Conservation (phyloP, 92 coral and sea anemone genomes). For the Epizoanthus stellaris region DNA sequence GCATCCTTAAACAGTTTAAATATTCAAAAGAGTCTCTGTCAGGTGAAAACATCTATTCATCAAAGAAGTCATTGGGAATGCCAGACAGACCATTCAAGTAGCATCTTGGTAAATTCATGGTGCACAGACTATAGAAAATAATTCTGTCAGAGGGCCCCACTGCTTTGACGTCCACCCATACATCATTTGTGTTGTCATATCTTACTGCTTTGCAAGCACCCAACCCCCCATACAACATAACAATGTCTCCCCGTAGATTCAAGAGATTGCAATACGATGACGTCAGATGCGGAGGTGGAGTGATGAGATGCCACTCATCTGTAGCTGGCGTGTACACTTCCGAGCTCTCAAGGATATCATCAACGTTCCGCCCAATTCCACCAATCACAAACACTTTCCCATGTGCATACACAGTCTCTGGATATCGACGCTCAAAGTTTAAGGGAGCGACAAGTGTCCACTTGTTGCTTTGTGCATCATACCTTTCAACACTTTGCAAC, state of each 20-base stretch:
- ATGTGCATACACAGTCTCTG: slow-evolving; percentile 40
- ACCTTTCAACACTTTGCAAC: slow-evolving; percentile 42
- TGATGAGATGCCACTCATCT: slow-evolving; percentile 43
- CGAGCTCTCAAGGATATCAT: slow-evolving; percentile 34
- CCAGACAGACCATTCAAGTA: slow-evolving; percentile 33
- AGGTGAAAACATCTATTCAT: slow-evolving; percentile 1
- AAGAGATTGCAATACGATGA: slow-evolving; percentile 39
- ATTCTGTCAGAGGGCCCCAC: slow-evolving; percentile 39
- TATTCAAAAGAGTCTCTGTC: no score
- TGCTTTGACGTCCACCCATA: slow-evolving; percentile 43
- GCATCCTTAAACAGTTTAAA: not conserved
- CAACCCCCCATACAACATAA: slow-evolving; percentile 36
- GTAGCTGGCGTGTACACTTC: slow-evolving; percentile 33
- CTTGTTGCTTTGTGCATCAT: slow-evolving; percentile 32
- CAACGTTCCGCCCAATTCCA: slow-evolving; percentile 39
- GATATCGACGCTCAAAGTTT: slow-evolving; percentile 42
- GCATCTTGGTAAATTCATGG: slow-evolving; percentile 39
- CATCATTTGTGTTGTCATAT: slow-evolving; percentile 29
- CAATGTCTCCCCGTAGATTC: slow-evolving; percentile 35
- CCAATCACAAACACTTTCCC: slow-evolving; percentile 41
- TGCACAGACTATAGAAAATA: slow-evolving; percentile 45
- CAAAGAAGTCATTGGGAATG: slow-evolving; percentile 38
- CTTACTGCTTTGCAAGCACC: slow-evolving; percentile 38
- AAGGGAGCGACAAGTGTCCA: slow-evolving; percentile 33
- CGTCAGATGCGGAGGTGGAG: slow-evolving; percentile 42